Conservation (phyloP, 2,113 vertebrate species). For the Neoarius graeffei region DNA sequence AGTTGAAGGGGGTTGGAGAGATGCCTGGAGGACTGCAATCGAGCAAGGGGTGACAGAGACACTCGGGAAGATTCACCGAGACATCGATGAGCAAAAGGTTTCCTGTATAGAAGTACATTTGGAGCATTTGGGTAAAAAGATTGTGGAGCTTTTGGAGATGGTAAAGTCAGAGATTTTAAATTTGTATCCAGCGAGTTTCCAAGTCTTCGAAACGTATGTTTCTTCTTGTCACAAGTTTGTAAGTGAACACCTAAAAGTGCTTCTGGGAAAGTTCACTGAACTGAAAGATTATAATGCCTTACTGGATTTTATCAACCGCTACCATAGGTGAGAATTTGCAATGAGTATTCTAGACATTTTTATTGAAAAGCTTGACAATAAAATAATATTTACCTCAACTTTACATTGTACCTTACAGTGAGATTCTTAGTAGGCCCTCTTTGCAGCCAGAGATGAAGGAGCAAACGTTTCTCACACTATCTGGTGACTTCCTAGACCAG, state of each 20-base stretch:
- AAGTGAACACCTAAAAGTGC: constrained; percentile 62
- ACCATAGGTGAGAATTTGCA: constrained; percentile 65
- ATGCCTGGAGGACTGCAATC: constrained; percentile 67
- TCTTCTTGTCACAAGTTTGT: constrained; percentile 61
- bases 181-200: constrained; percentile 70
- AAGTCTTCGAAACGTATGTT: constrained; percentile 70
- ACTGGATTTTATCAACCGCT: constrained; percentile 68
- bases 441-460: constrained; percentile 65
- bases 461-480: background rate
- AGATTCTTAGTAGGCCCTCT: constrained; percentile 64
- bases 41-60: constrained; percentile 57
- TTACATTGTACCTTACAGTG: constrained; percentile 51
- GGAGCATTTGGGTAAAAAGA: constrained; percentile 65
- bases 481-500: constrained; percentile 26
- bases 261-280: constrained; percentile 61
- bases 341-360: background rate
- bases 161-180: constrained; percentile 63
- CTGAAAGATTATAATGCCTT: constrained; percentile 65
- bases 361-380: background rate
- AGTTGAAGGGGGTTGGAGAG: constrained; percentile 62
- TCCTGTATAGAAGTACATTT: constrained; percentile 70
- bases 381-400: background rate
- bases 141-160: constrained; percentile 65
- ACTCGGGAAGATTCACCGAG: constrained; percentile 57
- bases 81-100: constrained; percentile 55